Percentiles rank a stretch among this genome's conserved stretches.
Evolutionary conservation across 30 jellyfish, hydroid and myxozoan species (phyloP).

Genomic region (Aurelia sp.): DNA sequence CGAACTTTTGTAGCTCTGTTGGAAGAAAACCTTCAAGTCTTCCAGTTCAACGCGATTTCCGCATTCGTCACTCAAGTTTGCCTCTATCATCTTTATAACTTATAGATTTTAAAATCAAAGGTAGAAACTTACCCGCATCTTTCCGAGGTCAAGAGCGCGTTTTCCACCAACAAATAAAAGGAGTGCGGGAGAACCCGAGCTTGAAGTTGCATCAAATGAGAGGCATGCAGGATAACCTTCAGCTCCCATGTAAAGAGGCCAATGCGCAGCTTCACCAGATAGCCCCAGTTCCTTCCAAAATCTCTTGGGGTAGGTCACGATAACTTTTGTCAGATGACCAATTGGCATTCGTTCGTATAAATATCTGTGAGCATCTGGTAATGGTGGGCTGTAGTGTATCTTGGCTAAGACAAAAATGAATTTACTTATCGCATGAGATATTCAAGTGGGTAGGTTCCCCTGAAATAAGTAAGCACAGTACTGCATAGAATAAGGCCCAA

Average conservation of each 20-base stretch:
- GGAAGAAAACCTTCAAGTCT: no score
- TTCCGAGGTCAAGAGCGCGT: slow-evolving; percentile 61
- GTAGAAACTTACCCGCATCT: slow-evolving; percentile 51
- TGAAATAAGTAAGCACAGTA: no score
- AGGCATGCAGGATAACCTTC: slow-evolving; percentile 64
- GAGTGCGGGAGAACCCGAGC: slow-evolving; percentile 70
- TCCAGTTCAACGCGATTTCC: no score
- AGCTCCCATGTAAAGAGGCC: slow-evolving; percentile 67
- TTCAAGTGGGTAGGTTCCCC: no score
- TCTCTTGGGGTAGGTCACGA: slow-evolving; percentile 66
- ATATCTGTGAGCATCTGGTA: slow-evolving; percentile 53
- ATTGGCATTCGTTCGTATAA: slow-evolving; percentile 67
- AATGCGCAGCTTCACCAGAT: slow-evolving; percentile 72
- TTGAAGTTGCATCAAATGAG: slow-evolving; percentile 73
- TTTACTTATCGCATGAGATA: no score
- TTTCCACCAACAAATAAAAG: slow-evolving; percentile 70
- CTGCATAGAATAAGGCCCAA: no score
- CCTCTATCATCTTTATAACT: no score
- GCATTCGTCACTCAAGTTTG: no score
- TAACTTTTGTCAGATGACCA: slow-evolving; percentile 67
- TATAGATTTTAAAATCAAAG: no score
- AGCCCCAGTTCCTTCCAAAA: slow-evolving; percentile 81
- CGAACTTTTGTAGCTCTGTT: no score
- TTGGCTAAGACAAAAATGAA: slow-evolving; percentile 26
- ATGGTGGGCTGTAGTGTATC: slow-evolving; percentile 58